Percentiles rank a stretch among this genome's conserved stretches.
phyloP scores from a whole-genome alignment of 1,140 invertebrate genomes.

The Drusus annulatus region DNA sequence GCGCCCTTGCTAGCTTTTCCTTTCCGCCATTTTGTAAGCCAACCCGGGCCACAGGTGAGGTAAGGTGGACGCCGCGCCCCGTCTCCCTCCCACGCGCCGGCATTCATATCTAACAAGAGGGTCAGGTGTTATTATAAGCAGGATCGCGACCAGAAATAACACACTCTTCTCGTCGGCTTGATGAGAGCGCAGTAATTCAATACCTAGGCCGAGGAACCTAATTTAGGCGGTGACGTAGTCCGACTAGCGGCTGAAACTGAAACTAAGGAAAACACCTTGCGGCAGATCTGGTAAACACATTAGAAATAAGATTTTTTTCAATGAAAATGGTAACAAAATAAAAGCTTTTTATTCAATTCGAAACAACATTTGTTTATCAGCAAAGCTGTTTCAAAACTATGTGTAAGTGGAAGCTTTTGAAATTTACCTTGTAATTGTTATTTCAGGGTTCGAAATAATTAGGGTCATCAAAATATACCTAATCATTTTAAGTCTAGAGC shows the following conservation, averaged over 20 bases:
- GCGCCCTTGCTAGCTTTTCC: not conserved
- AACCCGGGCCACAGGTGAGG: constrained; percentile 21
- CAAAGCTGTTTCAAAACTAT: no score
- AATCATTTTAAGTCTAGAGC: no score
- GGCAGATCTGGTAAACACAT: constrained; percentile 3
- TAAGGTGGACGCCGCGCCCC: not conserved
- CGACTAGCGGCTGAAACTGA: constrained; percentile 20
- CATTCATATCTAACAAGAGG: not conserved
- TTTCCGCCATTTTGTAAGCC: constrained; percentile 27
- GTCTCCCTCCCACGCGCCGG: not conserved
- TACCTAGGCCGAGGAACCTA: constrained; percentile 49
- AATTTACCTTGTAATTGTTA: no score
- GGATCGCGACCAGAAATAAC: constrained; percentile 49
- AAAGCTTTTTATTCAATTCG: no score
- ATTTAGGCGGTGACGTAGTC: constrained; percentile 49
- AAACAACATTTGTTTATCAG: no score
- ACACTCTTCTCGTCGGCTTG: constrained; percentile 1
- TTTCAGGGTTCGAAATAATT: no score
- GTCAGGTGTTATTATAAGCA: constrained; percentile 41
- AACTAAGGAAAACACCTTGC: constrained; percentile 13
- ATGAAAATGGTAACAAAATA: no score
- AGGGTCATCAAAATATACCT: no score
- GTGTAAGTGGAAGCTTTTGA: no score
- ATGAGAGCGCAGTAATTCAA: constrained; percentile 50
- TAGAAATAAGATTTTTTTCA: no score